A percentile compares a stretch with the other conserved stretches of the same genome.
These are phyloP conservation scores for Halictus ligatus DNA, from an alignment of 2,888 invertebrate genomes.

Conservation along the genomic window DNA sequence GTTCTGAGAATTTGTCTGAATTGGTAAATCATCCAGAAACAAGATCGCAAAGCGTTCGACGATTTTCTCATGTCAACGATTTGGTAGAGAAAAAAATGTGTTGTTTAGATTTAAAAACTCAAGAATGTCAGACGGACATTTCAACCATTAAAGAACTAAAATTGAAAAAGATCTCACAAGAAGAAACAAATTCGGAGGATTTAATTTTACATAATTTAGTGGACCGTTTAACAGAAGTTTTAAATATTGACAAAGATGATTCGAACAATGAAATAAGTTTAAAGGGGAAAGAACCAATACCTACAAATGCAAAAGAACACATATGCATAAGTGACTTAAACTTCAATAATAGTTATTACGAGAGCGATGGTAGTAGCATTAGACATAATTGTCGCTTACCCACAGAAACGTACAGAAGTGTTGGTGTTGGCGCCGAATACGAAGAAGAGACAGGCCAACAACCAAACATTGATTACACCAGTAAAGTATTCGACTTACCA, in stretches of 20 bases:
- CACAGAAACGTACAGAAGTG: slow-evolving; percentile 78
- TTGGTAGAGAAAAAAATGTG: slow-evolving; percentile 8
- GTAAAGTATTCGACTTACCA: slow-evolving; percentile 42
- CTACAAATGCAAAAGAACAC: slow-evolving; percentile 26
- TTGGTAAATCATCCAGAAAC: slow-evolving; percentile 8
- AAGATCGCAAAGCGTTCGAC: not conserved
- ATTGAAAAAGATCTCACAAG: slow-evolving; percentile 53
- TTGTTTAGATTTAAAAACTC: slow-evolving; percentile 64
- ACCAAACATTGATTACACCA: slow-evolving; percentile 57
- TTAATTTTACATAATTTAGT: slow-evolving; percentile 72
- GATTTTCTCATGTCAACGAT: not conserved
- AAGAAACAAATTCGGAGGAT: slow-evolving; percentile 46
- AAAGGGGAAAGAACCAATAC: slow-evolving; percentile 22
- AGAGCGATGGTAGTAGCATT: slow-evolving; percentile 73
- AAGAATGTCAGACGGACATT: slow-evolving; percentile 79
- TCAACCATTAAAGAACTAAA: slow-evolving; percentile 68
- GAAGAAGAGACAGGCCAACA: slow-evolving; percentile 73
- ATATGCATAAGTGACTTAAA: slow-evolving; percentile 66
- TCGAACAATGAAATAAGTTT: slow-evolving; percentile 66
- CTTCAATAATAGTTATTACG: slow-evolving; percentile 73
- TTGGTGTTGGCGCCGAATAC: slow-evolving; percentile 81
- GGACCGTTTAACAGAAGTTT: slow-evolving; percentile 71
- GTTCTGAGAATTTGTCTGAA: slow-evolving; percentile 40
- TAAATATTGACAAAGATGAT: slow-evolving; percentile 70
- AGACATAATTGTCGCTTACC: slow-evolving; percentile 74